Base-by-base conservation (phyloP, 2,888 invertebrate genomes). In the Mimas tiliae region DNA sequence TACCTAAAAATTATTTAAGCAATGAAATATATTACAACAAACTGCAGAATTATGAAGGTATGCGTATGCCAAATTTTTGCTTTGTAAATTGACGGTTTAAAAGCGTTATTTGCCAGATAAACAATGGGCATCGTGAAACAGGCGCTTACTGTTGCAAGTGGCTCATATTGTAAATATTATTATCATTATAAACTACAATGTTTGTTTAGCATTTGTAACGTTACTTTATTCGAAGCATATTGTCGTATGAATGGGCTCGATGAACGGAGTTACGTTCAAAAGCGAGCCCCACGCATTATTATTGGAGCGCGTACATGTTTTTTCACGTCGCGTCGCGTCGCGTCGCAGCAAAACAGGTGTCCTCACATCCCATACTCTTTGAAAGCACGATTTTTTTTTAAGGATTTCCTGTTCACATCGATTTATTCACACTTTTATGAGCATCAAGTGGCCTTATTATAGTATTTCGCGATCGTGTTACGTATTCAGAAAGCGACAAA, bases 401-500 rank as follows among this genome's bases (percentile, higher is more conserved):
- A 58, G 58, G 42, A 58, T 58, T 58, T 58, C 58, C 58, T 58
- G 58, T 58, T 42, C 58, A 42, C 38, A 38, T 58, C 42, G 19
- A 58, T 42, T 58, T 58, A 58, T 42, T 58, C 58, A 58, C 58
- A 58, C 19, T 58, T 58, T 58, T 58, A 19, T 42, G 11, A 38
- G 19, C 58, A 58, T 19, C 58, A 58, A 58, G 58, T 58, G 58
- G 58, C 58, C 38, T 58, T 38, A 9, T 58, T 58, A 42, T 42
- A 9, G 58, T 38, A 58, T 42, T 58, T 58, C 42, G 58, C 42
- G 58, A 58, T 58, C 58, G 42, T 58, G 38, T 58, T 58, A 58
- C 42, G 58, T 42, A 58, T 58, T 58, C 58, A 42, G 55, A 34
- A 58, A 12, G 58, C 58, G 58, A 58, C 58, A 58, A 58, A 19